Conservation (phyloP, 1,140 invertebrate species). For the Drosophila virilis region DNA sequence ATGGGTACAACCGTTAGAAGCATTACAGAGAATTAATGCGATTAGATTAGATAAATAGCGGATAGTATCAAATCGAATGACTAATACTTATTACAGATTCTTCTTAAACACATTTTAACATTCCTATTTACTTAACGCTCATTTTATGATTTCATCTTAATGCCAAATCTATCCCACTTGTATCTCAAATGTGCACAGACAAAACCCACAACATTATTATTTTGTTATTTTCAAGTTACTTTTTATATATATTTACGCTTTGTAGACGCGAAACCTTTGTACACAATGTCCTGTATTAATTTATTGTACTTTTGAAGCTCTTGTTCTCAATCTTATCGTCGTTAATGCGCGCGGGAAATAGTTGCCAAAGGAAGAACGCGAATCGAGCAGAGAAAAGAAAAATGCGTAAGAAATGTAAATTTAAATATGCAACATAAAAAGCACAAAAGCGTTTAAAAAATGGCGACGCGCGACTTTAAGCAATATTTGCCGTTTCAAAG, state of each 20-base stretch:
- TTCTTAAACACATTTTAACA: no score
- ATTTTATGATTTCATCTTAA: neutral
- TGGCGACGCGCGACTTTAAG: conserved; percentile 12
- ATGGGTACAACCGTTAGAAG: no score
- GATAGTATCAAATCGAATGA: neutral
- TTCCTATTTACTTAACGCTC: neutral
- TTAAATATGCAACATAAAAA: conserved; percentile 47
- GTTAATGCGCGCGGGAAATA: conserved; percentile 4
- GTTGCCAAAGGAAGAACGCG: conserved; percentile 4
- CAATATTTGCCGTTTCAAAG: conserved; percentile 4
- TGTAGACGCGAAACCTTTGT: neutral
- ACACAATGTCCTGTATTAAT: conserved; percentile 9
- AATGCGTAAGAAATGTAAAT: conserved; percentile 37
- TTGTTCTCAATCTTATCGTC: conserved; percentile 7
- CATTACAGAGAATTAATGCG: no score
- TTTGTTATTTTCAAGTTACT: neutral
- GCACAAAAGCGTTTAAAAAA: conserved; percentile 26
- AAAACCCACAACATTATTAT: neutral
- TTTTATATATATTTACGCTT: conserved; percentile 32
- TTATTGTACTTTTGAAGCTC: conserved; percentile 8
- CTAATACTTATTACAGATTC: neutral
- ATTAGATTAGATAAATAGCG: no score
- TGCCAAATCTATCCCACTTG: neutral
- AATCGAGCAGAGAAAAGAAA: conserved; percentile 39
- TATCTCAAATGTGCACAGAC: conserved; percentile 31